phyloP scores from a whole-genome alignment of 2,797 vertebrate genomes.

The Microhierax caerulescens region DNA sequence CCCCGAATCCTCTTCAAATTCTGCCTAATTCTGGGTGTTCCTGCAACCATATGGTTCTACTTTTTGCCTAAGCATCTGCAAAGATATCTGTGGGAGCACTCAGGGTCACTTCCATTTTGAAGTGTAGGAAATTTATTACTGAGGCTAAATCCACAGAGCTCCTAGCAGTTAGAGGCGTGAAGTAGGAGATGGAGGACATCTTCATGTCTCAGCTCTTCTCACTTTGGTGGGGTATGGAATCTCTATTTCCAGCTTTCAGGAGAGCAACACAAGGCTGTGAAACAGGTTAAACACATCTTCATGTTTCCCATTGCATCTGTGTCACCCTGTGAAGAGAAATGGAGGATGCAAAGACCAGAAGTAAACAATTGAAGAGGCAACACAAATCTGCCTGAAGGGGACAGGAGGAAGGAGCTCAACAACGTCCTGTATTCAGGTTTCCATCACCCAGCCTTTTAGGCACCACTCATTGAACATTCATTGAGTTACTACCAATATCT shows the following conservation, averaged over 20 bases:
- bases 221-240: background rate
- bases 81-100: background rate
- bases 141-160: background rate
- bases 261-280: background rate
- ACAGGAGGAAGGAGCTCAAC: background rate
- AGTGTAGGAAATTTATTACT: background rate
- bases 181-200: background rate
- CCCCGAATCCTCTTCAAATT: background rate
- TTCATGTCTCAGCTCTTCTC: background rate
- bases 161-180: background rate
- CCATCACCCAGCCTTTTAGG: fast-evolving
- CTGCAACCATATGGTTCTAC: background rate
- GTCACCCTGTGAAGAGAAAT: background rate
- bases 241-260: background rate
- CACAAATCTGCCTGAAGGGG: background rate
- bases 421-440: background rate
- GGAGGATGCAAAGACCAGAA: background rate
- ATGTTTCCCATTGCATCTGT: background rate
- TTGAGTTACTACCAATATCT: background rate
- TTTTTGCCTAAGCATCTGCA: background rate
- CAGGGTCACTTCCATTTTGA: background rate
- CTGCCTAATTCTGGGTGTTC: background rate
- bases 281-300: background rate
- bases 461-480: background rate
- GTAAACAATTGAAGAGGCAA: background rate